phyloP scores from a whole-genome alignment of 1,140 invertebrate genomes.

The Rhynchophorus ferrugineus region DNA sequence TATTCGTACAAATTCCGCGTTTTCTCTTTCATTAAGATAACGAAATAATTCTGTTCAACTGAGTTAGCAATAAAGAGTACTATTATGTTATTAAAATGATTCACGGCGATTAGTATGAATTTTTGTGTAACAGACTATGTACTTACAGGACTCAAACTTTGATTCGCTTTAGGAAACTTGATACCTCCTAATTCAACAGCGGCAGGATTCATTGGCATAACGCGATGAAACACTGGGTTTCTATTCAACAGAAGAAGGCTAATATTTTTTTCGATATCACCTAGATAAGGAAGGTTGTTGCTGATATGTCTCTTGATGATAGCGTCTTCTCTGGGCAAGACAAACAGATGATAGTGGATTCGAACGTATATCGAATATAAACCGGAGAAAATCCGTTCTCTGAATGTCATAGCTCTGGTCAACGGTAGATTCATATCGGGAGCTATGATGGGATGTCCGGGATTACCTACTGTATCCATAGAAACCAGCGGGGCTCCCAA shows the following conservation, averaged over 20 bases:
- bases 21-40: no score
- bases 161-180: neutral
- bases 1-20: no score
- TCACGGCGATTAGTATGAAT: no score
- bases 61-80: no score
- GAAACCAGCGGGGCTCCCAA: conserved; percentile 18
- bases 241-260: conserved; percentile 27
- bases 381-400: conserved; percentile 37
- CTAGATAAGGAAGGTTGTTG: conserved; percentile 29
- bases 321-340: conserved; percentile 31
- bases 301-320: conserved; percentile 41
- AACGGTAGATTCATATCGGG: conserved; percentile 37
- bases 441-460: conserved; percentile 42
- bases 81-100: no score
- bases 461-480: conserved; percentile 29
- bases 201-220: conserved; percentile 28
- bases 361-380: conserved; percentile 20
- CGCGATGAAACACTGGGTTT: conserved; percentile 26
- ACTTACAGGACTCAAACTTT: conserved; percentile 7
- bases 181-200: conserved; percentile 28
- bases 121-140: no score
- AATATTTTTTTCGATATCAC: conserved; percentile 25
- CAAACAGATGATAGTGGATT: conserved; percentile 12
- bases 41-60: no score
- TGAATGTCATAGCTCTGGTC: conserved; percentile 36